A percentile compares a stretch with the other conserved stretches of the same genome.
Conservation (phyloP, 2,797 vertebrate genomes). For the Rhynchotus rufescens region DNA sequence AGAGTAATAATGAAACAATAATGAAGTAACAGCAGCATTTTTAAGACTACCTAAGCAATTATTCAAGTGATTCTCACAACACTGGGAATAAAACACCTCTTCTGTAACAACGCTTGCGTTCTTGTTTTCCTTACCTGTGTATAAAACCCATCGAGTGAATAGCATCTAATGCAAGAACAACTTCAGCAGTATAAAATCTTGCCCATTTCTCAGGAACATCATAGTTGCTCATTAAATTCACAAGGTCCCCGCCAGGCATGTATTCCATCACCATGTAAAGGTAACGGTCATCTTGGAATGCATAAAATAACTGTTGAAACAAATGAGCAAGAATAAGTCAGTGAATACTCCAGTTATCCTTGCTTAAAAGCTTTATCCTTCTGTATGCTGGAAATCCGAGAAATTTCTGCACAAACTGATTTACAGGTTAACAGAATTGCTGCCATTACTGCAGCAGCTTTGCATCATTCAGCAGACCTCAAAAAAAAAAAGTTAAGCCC, state of each 20-base stretch:
- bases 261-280: slow-evolving; percentile 99
- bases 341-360: not conserved
- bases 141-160: slow-evolving; percentile 99
- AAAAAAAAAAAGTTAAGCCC: not conserved
- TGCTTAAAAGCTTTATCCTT: not conserved
- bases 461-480: not conserved
- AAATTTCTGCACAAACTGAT: not conserved
- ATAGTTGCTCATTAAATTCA: slow-evolving; percentile 99
- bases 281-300: slow-evolving; percentile 98
- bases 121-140: slow-evolving; percentile 87
- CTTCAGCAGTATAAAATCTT: slow-evolving; percentile 97
- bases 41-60: not conserved
- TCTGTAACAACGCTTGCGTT: not conserved
- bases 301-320: slow-evolving; percentile 91
- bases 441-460: not conserved
- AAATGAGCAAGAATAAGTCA: slow-evolving; percentile 15
- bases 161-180: slow-evolving; percentile 95
- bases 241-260: slow-evolving; percentile 98
- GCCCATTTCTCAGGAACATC: slow-evolving; percentile 99
- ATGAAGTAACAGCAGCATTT: not conserved
- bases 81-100: not conserved
- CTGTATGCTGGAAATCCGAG: not conserved
- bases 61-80: not conserved
- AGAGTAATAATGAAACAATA: not conserved
- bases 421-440: not conserved